phyloP scores from a whole-genome alignment of 2,113 vertebrate genomes.

The Cavia porcellus region DNA sequence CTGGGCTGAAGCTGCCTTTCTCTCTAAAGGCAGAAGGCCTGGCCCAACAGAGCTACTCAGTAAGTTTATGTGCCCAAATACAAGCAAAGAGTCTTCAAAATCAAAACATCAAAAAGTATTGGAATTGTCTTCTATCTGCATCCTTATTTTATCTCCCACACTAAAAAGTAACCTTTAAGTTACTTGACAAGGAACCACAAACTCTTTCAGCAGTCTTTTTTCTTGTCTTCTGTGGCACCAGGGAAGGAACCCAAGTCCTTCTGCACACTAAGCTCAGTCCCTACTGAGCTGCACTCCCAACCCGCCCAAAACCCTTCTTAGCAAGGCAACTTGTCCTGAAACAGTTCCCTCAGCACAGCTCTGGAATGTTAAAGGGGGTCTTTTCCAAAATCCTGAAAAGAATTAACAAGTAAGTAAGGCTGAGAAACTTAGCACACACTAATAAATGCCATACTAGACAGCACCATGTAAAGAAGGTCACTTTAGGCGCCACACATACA shows the following conservation, averaged over 20 bases:
- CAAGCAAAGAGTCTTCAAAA: background rate
- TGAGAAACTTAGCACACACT: background rate
- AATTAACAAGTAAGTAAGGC: slow-evolving; percentile 5
- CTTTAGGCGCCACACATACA: background rate
- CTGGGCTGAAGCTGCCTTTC: background rate
- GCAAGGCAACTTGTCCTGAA: background rate
- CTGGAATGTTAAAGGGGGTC: background rate
- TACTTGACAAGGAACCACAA: background rate
- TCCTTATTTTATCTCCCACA: background rate
- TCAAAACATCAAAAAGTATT: background rate
- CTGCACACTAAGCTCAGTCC: background rate
- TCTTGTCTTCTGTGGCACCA: background rate
- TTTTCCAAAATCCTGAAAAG: background rate
- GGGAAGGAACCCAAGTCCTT: background rate
- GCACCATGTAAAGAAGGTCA: background rate
- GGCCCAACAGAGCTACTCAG: too few relatives aligned
- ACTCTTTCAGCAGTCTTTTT: background rate
- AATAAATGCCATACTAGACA: background rate
- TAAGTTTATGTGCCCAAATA: background rate
- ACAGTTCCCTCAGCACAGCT: background rate
- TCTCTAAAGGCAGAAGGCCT: background rate
- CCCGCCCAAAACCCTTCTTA: background rate
- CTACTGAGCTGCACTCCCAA: background rate
- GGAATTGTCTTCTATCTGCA: background rate
- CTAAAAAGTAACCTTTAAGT: slow-evolving; percentile 60